Conservation (phyloP, 2,888 invertebrate species). For the Acleris emargana region DNA sequence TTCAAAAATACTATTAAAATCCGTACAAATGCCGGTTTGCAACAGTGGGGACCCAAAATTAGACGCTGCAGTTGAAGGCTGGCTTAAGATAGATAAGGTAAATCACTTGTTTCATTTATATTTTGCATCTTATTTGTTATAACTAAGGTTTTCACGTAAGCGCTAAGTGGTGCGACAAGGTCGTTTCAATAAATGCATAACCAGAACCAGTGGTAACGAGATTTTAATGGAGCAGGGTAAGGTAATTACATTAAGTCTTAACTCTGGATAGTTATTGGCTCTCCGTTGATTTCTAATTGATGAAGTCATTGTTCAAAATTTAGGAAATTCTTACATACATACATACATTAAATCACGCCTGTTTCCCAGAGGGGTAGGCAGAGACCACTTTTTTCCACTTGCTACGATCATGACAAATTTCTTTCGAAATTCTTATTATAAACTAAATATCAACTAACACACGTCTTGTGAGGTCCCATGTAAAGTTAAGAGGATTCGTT, state of each 20-base stretch:
- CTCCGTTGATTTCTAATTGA: background rate
- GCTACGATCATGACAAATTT: no score
- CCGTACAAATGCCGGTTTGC: constrained; percentile 51
- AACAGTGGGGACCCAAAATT: constrained; percentile 82
- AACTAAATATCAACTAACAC: background rate
- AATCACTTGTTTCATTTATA: constrained; percentile 30
- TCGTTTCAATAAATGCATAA: constrained; percentile 29
- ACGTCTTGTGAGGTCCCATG: background rate
- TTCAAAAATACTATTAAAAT: constrained; percentile 9
- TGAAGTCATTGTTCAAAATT: background rate
- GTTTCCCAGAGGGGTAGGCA: no score
- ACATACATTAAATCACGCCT: no score
- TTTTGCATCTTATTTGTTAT: background rate
- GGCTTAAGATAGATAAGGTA: constrained; percentile 90
- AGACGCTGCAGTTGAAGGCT: constrained; percentile 87
- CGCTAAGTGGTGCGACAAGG: constrained; percentile 21
- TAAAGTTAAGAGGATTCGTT: no score
- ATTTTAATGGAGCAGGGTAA: constrained; percentile 16
- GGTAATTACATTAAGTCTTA: constrained; percentile 13
- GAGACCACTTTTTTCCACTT: no score
- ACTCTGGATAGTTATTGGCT: constrained; percentile 2
- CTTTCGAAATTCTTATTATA: background rate
- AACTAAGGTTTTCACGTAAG: constrained; percentile 2
- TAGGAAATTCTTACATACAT: background rate
- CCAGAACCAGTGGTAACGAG: constrained; percentile 3